A percentile compares a stretch with the other conserved stretches of the same genome.
Evolutionary conservation across 2,113 vertebrate genomes (phyloP).

Genomic region (Oxyura jamaicensis): DNA sequence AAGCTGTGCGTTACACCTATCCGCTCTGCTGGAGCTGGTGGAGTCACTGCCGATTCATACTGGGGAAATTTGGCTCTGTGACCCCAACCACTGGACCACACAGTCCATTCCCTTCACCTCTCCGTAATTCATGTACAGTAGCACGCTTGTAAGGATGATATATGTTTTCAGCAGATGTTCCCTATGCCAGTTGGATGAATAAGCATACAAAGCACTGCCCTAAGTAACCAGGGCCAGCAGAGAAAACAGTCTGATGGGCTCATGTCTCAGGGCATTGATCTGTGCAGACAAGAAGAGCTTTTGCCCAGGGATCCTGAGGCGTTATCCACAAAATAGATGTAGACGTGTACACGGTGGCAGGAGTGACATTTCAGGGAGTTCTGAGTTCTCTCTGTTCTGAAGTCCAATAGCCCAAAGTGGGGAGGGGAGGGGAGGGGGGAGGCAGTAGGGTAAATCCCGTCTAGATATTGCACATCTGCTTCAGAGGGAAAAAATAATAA

Average conservation of each 20-base stretch:
- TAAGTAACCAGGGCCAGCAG: background rate
- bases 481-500: background rate
- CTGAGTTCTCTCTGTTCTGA: background rate
- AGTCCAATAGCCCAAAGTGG: background rate
- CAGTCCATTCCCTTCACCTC: background rate
- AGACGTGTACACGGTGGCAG: background rate
- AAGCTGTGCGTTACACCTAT: background rate
- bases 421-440: too few species aligned
- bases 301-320: background rate
- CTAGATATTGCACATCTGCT: background rate
- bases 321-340: background rate
- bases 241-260: background rate
- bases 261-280: background rate
- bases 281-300: background rate
- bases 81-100: background rate
- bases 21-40: background rate
- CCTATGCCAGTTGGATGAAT: fast-evolving
- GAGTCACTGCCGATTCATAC: background rate
- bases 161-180: background rate
- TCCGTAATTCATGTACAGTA: background rate
- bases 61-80: background rate
- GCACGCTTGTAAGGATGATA: background rate
- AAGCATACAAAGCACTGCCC: background rate
- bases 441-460: background rate
- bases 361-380: background rate